Percentiles rank a stretch among this genome's conserved stretches.
Conservation (phyloP, 1,140 invertebrate species). For the Acromyrmex echinatior region DNA sequence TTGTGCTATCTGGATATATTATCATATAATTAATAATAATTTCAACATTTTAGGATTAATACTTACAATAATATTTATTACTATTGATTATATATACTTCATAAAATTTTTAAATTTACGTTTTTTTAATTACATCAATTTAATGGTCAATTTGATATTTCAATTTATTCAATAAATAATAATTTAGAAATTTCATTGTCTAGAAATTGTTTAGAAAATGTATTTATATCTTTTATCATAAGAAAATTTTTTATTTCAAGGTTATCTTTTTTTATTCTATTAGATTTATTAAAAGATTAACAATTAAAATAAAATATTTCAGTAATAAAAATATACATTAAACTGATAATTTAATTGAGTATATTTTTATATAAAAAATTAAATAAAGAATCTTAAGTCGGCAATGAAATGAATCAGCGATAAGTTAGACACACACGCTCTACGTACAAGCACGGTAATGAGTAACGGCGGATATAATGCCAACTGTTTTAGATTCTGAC, state of each 20-base stretch:
- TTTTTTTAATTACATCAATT: background rate
- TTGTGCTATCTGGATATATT: too few relatives aligned
- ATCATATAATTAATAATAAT: too few relatives aligned
- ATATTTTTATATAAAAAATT: background rate
- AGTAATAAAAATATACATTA: background rate
- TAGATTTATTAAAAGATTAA: background rate
- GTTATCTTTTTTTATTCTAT: background rate
- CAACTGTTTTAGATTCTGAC: constrained; percentile 83
- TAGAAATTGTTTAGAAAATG: background rate
- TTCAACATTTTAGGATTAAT: too few relatives aligned
- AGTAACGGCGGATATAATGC: constrained; percentile 77
- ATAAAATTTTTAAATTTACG: background rate
- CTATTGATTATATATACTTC: too few relatives aligned
- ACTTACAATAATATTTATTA: too few relatives aligned
- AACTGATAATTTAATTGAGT: background rate
- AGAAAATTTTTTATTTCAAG: background rate
- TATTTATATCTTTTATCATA: background rate
- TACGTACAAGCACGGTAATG: constrained; percentile 72
- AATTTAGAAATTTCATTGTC: background rate
- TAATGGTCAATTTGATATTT: background rate
- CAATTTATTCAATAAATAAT: background rate
- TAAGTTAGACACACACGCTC: constrained; percentile 62
- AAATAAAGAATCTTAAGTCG: background rate
- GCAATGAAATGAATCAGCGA: constrained; percentile 77
- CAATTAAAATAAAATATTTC: background rate